These are phyloP conservation scores for Caenorhabditis inopinata DNA, from an alignment of 1,140 invertebrate species.

Conservation along the genomic window DNA sequence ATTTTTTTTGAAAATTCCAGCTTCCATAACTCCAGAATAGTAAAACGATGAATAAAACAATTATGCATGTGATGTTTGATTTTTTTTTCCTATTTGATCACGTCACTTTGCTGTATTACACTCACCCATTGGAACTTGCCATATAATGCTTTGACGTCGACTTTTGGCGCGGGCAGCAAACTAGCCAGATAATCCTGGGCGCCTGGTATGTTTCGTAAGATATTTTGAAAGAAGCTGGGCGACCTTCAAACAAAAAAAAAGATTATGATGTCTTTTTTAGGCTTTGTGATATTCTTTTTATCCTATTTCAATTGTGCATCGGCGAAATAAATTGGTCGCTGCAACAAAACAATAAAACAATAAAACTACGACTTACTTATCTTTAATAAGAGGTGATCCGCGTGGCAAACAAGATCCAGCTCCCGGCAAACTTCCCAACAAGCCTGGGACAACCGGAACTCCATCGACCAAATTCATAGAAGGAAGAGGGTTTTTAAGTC, in stretches of 20 bases:
- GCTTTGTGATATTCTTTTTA: neutral
- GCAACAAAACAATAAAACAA: no score
- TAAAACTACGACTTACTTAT: constrained; percentile 40
- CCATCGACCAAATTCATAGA: constrained; percentile 37
- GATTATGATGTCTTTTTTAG: no score
- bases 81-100: no score
- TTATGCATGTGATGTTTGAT: no score
- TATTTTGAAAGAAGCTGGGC: constrained; percentile 44
- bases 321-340: neutral
- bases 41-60: no score
- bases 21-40: neutral
- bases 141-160: constrained; percentile 34
- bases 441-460: constrained; percentile 35
- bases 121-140: constrained; percentile 44
- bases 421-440: constrained; percentile 39
- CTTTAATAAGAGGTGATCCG: constrained; percentile 36
- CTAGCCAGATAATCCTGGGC: constrained; percentile 45
- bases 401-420: constrained; percentile 42
- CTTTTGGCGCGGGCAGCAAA: constrained; percentile 33
- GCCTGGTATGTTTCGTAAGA: constrained; percentile 45
- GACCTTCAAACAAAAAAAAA: constrained; percentile 27
- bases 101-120: no score
- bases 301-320: neutral
- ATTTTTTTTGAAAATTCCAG: neutral
- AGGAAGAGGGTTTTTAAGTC: constrained; percentile 36